Conservation (phyloP, 2,888 invertebrate genomes). For the Machimus atricapillus region DNA sequence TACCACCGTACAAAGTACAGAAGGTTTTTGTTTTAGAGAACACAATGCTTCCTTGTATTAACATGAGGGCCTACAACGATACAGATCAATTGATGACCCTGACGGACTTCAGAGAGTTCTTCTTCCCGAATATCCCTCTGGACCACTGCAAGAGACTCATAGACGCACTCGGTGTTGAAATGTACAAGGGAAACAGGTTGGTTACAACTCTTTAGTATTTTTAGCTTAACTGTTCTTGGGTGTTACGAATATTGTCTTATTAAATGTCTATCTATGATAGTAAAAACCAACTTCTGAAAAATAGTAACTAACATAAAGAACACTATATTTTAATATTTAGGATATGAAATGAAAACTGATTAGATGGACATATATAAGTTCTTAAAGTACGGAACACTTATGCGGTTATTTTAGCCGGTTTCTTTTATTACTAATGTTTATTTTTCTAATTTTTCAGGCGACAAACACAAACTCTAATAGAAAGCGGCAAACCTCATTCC, state of each 20-base stretch:
- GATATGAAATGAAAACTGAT: too few relatives aligned
- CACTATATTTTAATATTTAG: too few relatives aligned
- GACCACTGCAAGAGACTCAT: constrained; percentile 80
- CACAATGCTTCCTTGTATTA: constrained; percentile 84
- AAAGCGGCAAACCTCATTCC: constrained; percentile 76
- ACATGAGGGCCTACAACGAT: constrained; percentile 84
- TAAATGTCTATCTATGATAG: too few relatives aligned
- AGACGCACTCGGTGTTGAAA: constrained; percentile 79
- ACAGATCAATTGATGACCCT: constrained; percentile 83
- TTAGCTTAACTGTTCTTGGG: not conserved
- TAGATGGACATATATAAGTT: too few relatives aligned
- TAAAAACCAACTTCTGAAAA: too few relatives aligned
- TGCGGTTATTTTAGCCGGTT: too few relatives aligned
- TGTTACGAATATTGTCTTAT: not conserved
- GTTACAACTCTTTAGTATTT: constrained; percentile 52
- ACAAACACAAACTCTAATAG: constrained; percentile 78
- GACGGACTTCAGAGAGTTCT: constrained; percentile 79
- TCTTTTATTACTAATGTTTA: not conserved
- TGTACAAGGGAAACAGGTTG: constrained; percentile 85
- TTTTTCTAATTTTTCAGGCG: constrained; percentile 63
- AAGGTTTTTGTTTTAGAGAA: constrained; percentile 78
- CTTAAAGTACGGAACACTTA: too few relatives aligned
- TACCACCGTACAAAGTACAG: constrained; percentile 81
- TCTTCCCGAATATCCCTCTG: constrained; percentile 79
- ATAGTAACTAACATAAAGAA: too few relatives aligned